Conservation (phyloP, 2,113 vertebrate genomes). For the Emydura subglobosa region DNA sequence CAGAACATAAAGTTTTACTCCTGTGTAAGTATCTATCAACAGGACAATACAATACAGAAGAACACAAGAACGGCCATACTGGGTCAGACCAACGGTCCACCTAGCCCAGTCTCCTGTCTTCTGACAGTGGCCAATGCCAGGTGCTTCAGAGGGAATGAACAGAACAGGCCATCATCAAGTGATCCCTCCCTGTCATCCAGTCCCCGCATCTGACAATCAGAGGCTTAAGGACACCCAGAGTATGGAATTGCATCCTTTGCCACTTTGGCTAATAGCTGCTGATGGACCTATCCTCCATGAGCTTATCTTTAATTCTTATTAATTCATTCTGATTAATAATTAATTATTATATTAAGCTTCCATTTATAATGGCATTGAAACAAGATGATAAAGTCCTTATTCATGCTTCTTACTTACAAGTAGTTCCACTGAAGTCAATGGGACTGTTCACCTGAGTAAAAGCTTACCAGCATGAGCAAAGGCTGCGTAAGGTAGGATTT, state of each 20-base stretch:
- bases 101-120: background rate
- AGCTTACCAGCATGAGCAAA: background rate
- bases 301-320: background rate
- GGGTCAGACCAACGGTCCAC: background rate
- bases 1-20: background rate
- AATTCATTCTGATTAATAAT: background rate
- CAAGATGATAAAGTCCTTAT: background rate
- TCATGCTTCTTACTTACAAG: background rate
- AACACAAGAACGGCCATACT: background rate
- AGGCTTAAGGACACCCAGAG: background rate
- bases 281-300: background rate
- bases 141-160: background rate
- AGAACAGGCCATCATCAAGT: background rate
- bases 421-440: background rate
- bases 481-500: background rate
- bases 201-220: background rate
- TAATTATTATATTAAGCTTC: background rate
- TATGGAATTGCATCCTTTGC: background rate
- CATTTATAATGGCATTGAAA: background rate
- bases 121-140: background rate
- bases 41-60: background rate
- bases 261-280: background rate
- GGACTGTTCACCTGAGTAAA: background rate
- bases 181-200: background rate
- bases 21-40: background rate